phyloP scores from a whole-genome alignment of 64 coral and sea anemone genomes.

The Montipora cactus region DNA sequence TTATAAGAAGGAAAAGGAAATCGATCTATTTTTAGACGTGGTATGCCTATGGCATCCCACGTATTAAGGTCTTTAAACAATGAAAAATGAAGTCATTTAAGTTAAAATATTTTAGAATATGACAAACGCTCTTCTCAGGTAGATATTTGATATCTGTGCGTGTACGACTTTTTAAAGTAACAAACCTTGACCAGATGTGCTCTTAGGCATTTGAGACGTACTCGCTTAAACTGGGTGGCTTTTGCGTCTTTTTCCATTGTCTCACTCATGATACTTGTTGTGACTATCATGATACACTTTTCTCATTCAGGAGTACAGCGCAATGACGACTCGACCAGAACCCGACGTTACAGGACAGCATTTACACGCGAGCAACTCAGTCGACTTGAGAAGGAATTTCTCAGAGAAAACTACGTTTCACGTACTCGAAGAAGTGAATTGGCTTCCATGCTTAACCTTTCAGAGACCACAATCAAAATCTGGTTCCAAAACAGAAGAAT shows the following conservation, averaged over 20 bases:
- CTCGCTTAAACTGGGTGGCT: not conserved
- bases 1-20: too few species aligned
- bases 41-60: too few species aligned
- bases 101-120: too few species aligned
- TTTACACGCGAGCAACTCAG: slow-evolving; percentile 91
- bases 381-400: slow-evolving; percentile 90
- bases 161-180: too few species aligned
- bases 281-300: not conserved
- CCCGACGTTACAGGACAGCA: slow-evolving; percentile 88
- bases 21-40: too few species aligned
- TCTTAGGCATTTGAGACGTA: too few species aligned
- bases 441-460: slow-evolving; percentile 82
- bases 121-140: too few species aligned
- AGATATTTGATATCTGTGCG: too few species aligned
- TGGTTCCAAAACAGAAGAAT: slow-evolving; percentile 97
- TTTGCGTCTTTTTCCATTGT: not conserved
- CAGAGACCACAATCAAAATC: slow-evolving; percentile 95
- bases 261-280: not conserved
- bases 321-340: slow-evolving; percentile 74
- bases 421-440: slow-evolving; percentile 87
- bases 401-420: slow-evolving; percentile 92
- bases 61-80: too few species aligned
- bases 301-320: slow-evolving; percentile 27
- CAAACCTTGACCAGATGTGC: too few species aligned
- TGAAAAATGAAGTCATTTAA: too few species aligned